phyloP scores from a whole-genome alignment of 2,797 vertebrate species.

The Lycodopsis pacificus region DNA sequence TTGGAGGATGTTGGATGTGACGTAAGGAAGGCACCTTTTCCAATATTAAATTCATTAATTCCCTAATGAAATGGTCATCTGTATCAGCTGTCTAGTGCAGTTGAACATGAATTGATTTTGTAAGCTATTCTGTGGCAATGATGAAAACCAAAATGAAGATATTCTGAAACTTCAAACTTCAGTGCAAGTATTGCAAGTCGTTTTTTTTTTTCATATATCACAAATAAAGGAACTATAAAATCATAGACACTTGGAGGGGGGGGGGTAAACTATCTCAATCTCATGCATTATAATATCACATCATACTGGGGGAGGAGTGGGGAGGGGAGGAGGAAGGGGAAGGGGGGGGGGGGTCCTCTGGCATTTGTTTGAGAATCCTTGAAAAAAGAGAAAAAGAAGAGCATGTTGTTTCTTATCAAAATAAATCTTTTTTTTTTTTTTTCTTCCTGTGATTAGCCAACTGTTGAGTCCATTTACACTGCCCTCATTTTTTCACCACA shows the following conservation, averaged over 20 bases:
- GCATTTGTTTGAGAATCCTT: slow-evolving; percentile 89
- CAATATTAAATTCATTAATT: slow-evolving; percentile 86
- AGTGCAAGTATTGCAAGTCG: slow-evolving; percentile 85
- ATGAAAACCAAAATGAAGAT: slow-evolving; percentile 88
- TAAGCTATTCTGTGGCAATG: slow-evolving; percentile 87
- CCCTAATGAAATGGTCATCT: slow-evolving; percentile 82
- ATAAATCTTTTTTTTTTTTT: slow-evolving; percentile 88
- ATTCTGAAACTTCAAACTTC: slow-evolving; percentile 88
- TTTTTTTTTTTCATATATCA: slow-evolving; percentile 72
- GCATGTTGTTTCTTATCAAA: slow-evolving; percentile 91
- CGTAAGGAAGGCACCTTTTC: slow-evolving; percentile 96
- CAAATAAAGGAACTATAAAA: slow-evolving; percentile 79
- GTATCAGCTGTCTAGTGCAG: slow-evolving; percentile 89
- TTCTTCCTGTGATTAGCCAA: slow-evolving; percentile 83
- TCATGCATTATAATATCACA: slow-evolving; percentile 90
- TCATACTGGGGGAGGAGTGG: slow-evolving; percentile 64
- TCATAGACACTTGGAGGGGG: slow-evolving; percentile 75
- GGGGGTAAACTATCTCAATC: slow-evolving; percentile 82
- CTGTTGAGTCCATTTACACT: slow-evolving; percentile 89
- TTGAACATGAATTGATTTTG: slow-evolving; percentile 76
- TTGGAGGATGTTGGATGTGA: slow-evolving; percentile 71
- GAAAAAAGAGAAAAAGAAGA: slow-evolving; percentile 87
- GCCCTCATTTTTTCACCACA: slow-evolving; percentile 92
- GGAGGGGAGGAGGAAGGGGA: neutral
- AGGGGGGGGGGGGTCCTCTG: slow-evolving; percentile 60